Conservation (phyloP, 2,797 vertebrate species). For the Etheostoma perlongum region DNA sequence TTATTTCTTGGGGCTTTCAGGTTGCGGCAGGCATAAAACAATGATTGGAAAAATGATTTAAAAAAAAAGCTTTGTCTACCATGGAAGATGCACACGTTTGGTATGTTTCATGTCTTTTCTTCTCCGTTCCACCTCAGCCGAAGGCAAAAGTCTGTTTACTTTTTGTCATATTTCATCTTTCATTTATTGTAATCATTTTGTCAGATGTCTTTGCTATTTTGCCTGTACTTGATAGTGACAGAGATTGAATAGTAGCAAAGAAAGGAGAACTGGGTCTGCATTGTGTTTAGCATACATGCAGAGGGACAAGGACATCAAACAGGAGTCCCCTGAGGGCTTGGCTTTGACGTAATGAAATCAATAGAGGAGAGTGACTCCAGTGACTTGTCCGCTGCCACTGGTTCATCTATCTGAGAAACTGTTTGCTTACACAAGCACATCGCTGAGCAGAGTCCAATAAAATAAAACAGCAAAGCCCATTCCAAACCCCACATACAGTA, state of each 20-base stretch:
- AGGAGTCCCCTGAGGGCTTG: constrained; percentile 45
- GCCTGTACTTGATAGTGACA: not conserved
- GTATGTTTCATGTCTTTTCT: not conserved
- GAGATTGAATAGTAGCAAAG: not conserved
- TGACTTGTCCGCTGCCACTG: constrained; percentile 51
- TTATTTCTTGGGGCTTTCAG: not conserved
- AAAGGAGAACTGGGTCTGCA: not conserved
- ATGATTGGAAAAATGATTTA: not conserved
- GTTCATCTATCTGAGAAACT: constrained; percentile 64
- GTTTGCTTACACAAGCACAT: constrained; percentile 75
- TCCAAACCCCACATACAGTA: constrained; percentile 4
- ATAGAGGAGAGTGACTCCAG: constrained; percentile 64
- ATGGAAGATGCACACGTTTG: not conserved
- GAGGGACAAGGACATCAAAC: constrained; percentile 50
- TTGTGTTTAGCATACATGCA: constrained; percentile 20
- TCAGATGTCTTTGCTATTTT: not conserved
- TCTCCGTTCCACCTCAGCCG: not conserved
- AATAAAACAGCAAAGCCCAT: constrained; percentile 44
- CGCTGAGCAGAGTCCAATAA: constrained; percentile 53
- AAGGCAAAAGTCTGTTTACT: not conserved
- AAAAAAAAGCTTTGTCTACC: not conserved
- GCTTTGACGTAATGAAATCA: constrained; percentile 75
- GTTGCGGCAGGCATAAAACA: not conserved
- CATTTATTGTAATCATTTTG: not conserved
- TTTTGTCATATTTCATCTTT: not conserved